Conservation (phyloP, 2,113 vertebrate genomes). For the Syngnathoides biaculeatus region DNA sequence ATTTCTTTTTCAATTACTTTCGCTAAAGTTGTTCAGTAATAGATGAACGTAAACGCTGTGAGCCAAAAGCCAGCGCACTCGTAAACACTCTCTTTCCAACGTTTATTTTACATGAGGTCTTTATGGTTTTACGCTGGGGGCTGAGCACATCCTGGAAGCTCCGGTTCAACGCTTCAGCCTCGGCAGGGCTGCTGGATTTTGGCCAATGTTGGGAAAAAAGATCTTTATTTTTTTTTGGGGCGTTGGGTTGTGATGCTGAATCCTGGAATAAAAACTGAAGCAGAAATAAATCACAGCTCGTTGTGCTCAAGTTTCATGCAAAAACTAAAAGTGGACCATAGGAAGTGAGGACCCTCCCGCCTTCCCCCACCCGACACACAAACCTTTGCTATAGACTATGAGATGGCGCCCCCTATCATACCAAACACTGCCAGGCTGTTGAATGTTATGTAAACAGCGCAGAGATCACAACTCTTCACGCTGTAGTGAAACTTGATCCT, state of each 20-base stretch:
- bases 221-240: not conserved
- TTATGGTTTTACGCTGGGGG: not conserved
- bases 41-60: not conserved
- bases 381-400: slow-evolving; percentile 8
- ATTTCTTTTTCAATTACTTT: not conserved
- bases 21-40: not conserved
- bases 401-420: slow-evolving; percentile 51
- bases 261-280: slow-evolving; percentile 1
- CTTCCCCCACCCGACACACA: rapidly evolving
- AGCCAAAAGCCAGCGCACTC: not conserved
- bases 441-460: slow-evolving; percentile 42
- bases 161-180: not conserved
- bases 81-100: not conserved
- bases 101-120: not conserved
- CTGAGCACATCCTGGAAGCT: not conserved
- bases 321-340: not conserved
- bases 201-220: not conserved
- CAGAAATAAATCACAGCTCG: not conserved
- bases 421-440: slow-evolving; percentile 19
- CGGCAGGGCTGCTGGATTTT: not conserved
- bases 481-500: slow-evolving; percentile 36
- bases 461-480: slow-evolving; percentile 17
- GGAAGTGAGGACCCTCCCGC: not conserved
- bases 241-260: not conserved
- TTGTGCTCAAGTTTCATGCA: not conserved